Base-by-base conservation (phyloP, 2,113 vertebrate species). In the Mesocricetus auratus region DNA sequence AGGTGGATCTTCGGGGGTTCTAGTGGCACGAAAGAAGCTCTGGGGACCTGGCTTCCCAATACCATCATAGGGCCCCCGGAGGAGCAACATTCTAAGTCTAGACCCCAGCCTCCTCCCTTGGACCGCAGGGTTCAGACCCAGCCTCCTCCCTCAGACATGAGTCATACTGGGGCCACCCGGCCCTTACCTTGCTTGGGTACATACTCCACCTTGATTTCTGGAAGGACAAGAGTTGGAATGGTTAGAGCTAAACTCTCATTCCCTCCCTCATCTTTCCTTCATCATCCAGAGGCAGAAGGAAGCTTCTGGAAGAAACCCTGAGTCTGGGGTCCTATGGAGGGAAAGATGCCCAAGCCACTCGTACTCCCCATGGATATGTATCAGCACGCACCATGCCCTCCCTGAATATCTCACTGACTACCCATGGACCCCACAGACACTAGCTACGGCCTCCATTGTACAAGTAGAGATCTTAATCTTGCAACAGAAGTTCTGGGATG, bases 191-290 rank as follows among this genome's bases (percentile, higher is more conserved):
- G 98, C 83, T 98, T 98, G 53, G 99, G 99, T 33, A 99, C 99
- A 12, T 99, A 99, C 42, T 99, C 99, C 66, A 99, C 99, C 98
- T 99, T 99, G 97, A 99, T 99, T 98, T 99, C 99, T 99, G 98
- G 42, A 95, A 92, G 83, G 92, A 83, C 98, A 93, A 95, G 50
- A 93, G 12, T 89, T 4, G 0, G 33, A 22, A 79, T 17, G 9
- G 36, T 94, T 47, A 93, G 71, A 9, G 15, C 19, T 68, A 6
- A n/a, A 42, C 15, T 21, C 0, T 13, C 0, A 7, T 39, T 56
- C 16, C 58, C 47, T 56, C 19, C 60, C 42, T 81, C 9, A 9
- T 7, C 33, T 71, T n/a, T 9, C 29, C 82, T 2, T 88, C 81
- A 86, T 36, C n/a, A 2, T 39, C 79, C 29, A 42, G 81, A 47